Conservation (phyloP, 2,113 vertebrate species). For the Oreochromis aureus region DNA sequence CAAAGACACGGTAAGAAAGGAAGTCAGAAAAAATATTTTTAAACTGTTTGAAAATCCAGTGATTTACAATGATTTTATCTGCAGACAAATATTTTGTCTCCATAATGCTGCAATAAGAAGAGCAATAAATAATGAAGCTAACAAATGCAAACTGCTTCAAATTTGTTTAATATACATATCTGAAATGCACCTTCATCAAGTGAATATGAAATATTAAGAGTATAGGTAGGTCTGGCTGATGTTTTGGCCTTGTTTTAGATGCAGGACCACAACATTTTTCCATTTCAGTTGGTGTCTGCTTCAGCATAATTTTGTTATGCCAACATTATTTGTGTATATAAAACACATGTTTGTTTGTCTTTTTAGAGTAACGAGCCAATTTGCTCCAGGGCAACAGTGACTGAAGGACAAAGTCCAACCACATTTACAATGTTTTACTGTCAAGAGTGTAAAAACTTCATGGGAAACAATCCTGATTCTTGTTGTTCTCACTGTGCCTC, state of each 20-base stretch:
- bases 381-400: background rate
- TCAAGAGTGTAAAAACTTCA: background rate
- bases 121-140: background rate
- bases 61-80: background rate
- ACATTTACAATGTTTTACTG: background rate
- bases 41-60: accelerated
- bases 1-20: accelerated
- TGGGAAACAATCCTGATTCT: background rate
- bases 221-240: accelerated
- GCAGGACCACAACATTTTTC: background rate
- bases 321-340: accelerated
- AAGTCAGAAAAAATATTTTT: accelerated
- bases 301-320: background rate
- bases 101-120: background rate
- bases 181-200: accelerated
- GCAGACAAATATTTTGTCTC: accelerated
- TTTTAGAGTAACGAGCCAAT: background rate
- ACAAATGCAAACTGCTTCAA: background rate
- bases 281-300: background rate
- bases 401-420: background rate
- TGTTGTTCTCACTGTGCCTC: background rate
- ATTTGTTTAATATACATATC: background rate
- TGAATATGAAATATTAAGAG: background rate
- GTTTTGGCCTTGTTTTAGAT: background rate
- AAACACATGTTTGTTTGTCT: background rate